Conservation (phyloP, 2,113 vertebrate genomes). For the Solenodon paradoxus region DNA sequence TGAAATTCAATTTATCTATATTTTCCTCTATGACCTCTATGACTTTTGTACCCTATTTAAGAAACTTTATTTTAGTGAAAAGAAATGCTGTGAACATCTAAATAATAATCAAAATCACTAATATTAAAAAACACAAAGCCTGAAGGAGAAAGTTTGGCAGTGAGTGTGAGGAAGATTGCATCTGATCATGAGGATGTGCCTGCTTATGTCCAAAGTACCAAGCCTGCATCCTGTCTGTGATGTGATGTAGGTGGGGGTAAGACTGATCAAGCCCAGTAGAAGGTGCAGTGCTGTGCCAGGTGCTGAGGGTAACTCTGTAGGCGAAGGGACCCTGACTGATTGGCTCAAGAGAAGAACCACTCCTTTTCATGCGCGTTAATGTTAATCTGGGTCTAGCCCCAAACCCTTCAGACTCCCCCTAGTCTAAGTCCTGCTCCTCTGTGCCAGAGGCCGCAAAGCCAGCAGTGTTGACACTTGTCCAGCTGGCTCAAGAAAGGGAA, state of each 20-base stretch:
- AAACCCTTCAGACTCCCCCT: neutral
- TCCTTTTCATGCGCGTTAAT: neutral
- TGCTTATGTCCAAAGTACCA: accelerated
- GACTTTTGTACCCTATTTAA: neutral
- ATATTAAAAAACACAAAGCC: neutral
- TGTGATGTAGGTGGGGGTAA: neutral
- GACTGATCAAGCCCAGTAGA: neutral
- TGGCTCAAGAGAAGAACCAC: neutral
- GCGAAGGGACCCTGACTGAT: neutral
- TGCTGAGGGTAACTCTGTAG: neutral
- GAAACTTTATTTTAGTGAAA: neutral
- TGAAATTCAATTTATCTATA: neutral
- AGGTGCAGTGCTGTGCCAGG: neutral
- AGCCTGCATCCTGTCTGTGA: neutral
- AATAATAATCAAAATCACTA: neutral
- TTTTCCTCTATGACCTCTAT: neutral
- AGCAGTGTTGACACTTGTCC: constrained; percentile 36
- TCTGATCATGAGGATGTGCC: neutral
- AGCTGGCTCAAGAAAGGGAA: constrained; percentile 58
- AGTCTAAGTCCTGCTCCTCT: neutral
- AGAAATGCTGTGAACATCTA: neutral
- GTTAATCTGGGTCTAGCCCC: neutral
- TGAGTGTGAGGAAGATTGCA: no score
- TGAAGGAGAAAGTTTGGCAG: neutral
- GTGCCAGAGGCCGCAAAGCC: neutral